phyloP scores from a whole-genome alignment of 2,113 vertebrate species.

The Oryzias curvinotus region DNA sequence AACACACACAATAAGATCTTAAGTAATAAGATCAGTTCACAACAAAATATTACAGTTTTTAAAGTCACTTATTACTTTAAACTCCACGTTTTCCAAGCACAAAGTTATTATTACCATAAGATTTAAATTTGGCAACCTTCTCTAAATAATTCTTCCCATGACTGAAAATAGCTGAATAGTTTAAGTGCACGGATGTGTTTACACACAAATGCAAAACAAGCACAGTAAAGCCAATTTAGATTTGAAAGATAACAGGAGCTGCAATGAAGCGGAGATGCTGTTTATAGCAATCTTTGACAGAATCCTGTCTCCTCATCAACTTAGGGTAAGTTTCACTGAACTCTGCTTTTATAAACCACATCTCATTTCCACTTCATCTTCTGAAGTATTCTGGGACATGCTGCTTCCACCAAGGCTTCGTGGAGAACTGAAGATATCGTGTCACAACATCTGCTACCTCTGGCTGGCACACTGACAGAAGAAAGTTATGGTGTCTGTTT shows the following conservation, averaged over 20 bases:
- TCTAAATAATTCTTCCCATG: neutral
- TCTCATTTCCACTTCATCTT: slow-evolving; percentile 23
- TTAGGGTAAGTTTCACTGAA: slow-evolving; percentile 50
- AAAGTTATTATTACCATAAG: too few relatives aligned
- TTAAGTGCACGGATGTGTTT: neutral
- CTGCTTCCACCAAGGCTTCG: slow-evolving; percentile 33
- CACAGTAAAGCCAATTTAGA: neutral
- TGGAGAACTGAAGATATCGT: slow-evolving; percentile 39
- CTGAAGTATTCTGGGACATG: slow-evolving; percentile 57
- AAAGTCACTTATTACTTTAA: too few relatives aligned
- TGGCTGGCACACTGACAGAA: slow-evolving; percentile 45
- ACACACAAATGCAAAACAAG: slow-evolving; percentile 12
- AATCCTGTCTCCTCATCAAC: slow-evolving; percentile 45
- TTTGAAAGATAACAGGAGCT: slow-evolving; percentile 30
- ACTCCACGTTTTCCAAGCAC: too few relatives aligned
- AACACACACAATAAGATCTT: slow-evolving; percentile 1
- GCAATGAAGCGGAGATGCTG: slow-evolving; percentile 29
- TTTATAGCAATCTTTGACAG: slow-evolving; percentile 48
- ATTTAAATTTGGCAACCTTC: too few relatives aligned
- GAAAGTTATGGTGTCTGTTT: slow-evolving; percentile 22
- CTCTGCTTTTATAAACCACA: slow-evolving; percentile 28
- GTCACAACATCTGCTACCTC: slow-evolving; percentile 63
- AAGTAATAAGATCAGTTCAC: neutral
- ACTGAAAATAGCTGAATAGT: slow-evolving; percentile 1
- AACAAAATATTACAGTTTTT: too few relatives aligned